Base-by-base conservation (phyloP, 2,888 invertebrate genomes). In the Rugalucina vietnamica region DNA sequence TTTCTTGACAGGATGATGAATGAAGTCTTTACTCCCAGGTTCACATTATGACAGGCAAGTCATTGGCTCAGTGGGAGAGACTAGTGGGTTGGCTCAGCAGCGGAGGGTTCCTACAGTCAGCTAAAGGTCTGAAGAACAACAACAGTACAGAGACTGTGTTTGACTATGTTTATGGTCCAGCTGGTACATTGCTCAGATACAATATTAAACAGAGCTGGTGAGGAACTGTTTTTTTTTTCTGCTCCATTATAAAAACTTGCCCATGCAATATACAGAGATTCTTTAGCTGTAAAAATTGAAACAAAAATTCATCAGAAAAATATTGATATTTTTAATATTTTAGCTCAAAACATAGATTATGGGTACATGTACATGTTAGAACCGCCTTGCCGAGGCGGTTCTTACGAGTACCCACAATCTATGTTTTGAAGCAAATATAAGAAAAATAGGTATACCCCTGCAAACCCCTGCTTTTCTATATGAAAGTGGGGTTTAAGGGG, bases 131-230 rank as follows among this genome's bases (percentile, higher is more conserved):
- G n/a, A n/a, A n/a, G n/a, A n/a, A n/a, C n/a, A n/a, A n/a, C n/a
- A 1, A 5, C 21, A 34, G 34, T 21, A 34, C 12, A 5, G 8
- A 34, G 34, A 24, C 10, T 3, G 65, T 65, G 2, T 24, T 18
- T 2, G 54, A 54, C 21, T 83, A 78, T 34, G 69, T 49, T 0
- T 71, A 73, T 83, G 92, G 92, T 29, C 90, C 92, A n/a, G 88
- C 89, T 24, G 92, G 92, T 14, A 83, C 89, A 5, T 84, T 91
- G 24, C 81, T 92, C 12, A 86, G 90, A 29, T 85, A 85, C 71
- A 93, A 93, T 77, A 87, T 92, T 29, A 73, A 81, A 27, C 79
- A 82, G 36, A 86, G 89, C 79, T 92, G 92, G 93, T 92, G 83
- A 79, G 89, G 21, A 18, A n/a, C n/a, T n/a, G n/a, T n/a, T n/a